Evolutionary conservation across 2,113 vertebrate species (phyloP), one percentile per base, ranked within the genome.

Genomic region (Holacanthus passer): DNA sequence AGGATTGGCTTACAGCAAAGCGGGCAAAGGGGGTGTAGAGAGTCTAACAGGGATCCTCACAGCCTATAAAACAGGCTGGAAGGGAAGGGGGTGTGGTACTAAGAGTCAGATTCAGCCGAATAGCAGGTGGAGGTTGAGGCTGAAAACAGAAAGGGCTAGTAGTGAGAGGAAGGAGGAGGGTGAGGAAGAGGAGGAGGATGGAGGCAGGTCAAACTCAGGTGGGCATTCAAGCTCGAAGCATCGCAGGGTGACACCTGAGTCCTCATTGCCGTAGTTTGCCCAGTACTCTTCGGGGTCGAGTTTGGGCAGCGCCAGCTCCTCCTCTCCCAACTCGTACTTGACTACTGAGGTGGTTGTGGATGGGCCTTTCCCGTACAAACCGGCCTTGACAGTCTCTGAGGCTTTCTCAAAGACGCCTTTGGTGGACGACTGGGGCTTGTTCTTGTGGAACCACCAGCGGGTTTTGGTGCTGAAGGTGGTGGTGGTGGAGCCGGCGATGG

Each of bases 371-470:
- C 93, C 93, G 20, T 78, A 91, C 80, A 95, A 93, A 87, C 95
- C 93, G 55, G 96, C 96, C 66, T 96, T 97, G 53, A 96, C 91
- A 2, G 95, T 96, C 88, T 96, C 95, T 0, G 94, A 94, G n/a
- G 88, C 80, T 77, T 96, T 96, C 77, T 95, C 94, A 12, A 95
- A 95, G 77, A 96, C 62, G 47, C 96, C 96, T 85, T 96, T 96
- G 5, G 96, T 95, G 74, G 96, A 96, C 3, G 97, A 96, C 89
- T 96, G 96, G 10, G 97, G 96, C 94, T 96, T 96, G 84, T 96
- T 95, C 64, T 96, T 97, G 77, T 95, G 94, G 90, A 96, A 95
- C 95, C 95, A 96, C 95, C 95, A 96, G 85, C 95, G 94, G 79
- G 95, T 96, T 87, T 96, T 96, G 88, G 95, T 96, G 91, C 95